These are phyloP conservation scores for Cheilosia vulpina DNA, from an alignment of 2,888 invertebrate genomes.

Conservation along the genomic window DNA sequence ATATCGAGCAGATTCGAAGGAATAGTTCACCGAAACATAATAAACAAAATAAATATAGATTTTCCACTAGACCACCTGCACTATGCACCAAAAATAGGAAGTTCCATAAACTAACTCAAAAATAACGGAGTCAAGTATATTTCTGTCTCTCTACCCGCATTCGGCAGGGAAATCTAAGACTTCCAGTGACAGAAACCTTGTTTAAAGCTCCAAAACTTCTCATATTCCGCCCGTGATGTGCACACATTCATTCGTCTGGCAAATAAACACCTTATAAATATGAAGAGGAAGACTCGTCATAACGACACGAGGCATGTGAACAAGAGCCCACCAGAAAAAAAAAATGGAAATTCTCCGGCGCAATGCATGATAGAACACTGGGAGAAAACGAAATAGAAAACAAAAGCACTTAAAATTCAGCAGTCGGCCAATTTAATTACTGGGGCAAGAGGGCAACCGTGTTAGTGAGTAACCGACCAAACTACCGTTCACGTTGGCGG, in stretches of 20 bases:
- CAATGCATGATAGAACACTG: conserved; percentile 19
- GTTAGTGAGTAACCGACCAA: conserved; percentile 45
- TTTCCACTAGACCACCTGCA: not conserved
- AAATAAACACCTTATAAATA: not conserved
- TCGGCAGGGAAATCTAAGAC: conserved; percentile 39
- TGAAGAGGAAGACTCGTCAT: not conserved
- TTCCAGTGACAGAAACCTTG: conserved; percentile 31
- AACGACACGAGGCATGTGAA: not conserved
- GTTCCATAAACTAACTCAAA: not conserved
- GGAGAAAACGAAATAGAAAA: conserved; percentile 64
- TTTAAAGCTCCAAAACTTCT: conserved; percentile 35
- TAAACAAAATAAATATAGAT: too few species aligned
- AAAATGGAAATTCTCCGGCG: not conserved
- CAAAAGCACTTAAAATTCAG: conserved; percentile 69
- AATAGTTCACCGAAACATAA: too few species aligned
- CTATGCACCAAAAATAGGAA: not conserved
- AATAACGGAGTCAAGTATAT: conserved; percentile 26
- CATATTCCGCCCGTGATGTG: conserved; percentile 2
- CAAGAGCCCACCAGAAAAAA: conserved; percentile 5
- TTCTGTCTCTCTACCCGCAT: conserved; percentile 44
- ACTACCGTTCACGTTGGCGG: conserved; percentile 42
- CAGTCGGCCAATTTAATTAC: conserved; percentile 74
- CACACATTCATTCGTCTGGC: not conserved
- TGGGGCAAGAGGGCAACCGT: conserved; percentile 72
- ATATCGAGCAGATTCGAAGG: too few species aligned